These are phyloP conservation scores for Coelogynopora nodosa DNA, from an alignment of 2,888 invertebrate genomes.

Conservation along the genomic window DNA sequence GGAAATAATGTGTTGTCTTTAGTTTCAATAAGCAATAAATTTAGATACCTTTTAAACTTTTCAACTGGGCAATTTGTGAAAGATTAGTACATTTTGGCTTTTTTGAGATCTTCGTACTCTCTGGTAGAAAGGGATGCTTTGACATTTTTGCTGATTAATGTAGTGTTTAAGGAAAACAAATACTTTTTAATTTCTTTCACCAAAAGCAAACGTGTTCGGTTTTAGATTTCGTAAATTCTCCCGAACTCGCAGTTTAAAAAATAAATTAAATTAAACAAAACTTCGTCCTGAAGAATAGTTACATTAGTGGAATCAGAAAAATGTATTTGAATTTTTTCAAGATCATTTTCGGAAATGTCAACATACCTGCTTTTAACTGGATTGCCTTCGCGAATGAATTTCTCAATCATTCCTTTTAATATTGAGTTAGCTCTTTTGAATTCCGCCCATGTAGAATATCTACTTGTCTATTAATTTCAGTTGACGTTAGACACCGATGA, in stretches of 20 bases:
- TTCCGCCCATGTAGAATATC: not conserved
- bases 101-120: not conserved
- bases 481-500: not conserved
- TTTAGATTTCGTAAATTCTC: not conserved
- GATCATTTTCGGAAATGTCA: not conserved
- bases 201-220: not conserved
- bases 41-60: not conserved
- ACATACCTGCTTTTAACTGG: not conserved
- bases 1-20: not conserved
- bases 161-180: not conserved
- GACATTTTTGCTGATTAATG: not conserved
- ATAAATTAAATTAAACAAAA: constrained; percentile 23
- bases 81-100: not conserved
- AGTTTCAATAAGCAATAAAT: not conserved
- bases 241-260: not conserved
- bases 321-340: not conserved
- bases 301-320: not conserved
- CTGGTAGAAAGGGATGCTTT: not conserved
- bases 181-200: not conserved
- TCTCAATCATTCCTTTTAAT: not conserved
- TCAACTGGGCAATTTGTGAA: not conserved
- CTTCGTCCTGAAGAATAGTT: not conserved
- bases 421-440: constrained; percentile 15
- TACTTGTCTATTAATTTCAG: constrained; percentile 14
- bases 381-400: not conserved